Percentiles rank a stretch among this genome's conserved stretches.
Evolutionary conservation across 2,888 invertebrate genomes (phyloP).

Genomic region (Tiliacea citrago): DNA sequence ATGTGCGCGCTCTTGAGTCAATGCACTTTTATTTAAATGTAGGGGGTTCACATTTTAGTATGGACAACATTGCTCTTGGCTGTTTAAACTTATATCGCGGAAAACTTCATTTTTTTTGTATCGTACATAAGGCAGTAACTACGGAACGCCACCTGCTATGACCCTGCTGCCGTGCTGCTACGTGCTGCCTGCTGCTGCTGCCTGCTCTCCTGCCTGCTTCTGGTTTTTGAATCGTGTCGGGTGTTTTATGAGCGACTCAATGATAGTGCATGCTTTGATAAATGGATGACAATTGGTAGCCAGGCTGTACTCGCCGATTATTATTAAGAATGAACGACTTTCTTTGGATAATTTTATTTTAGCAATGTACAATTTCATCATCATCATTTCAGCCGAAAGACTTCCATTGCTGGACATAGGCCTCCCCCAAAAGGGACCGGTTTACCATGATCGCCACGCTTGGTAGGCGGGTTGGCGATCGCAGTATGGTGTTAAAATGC

Average conservation of each 20-base stretch:
- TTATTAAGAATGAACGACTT: background rate
- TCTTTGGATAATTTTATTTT: background rate
- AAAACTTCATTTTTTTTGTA: background rate
- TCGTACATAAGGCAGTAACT: background rate
- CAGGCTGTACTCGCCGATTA: background rate
- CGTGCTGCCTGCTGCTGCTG: background rate
- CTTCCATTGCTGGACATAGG: too few relatives aligned
- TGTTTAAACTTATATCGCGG: background rate
- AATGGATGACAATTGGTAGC: too few relatives aligned
- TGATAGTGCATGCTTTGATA: too few relatives aligned
- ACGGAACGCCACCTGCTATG: background rate
- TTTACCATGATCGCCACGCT: too few relatives aligned
- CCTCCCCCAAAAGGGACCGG: too few relatives aligned
- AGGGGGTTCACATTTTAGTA: conserved; percentile 27
- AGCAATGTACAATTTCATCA: too few relatives aligned
- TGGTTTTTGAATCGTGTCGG: background rate
- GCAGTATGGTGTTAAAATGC: too few relatives aligned
- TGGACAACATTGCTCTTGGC: background rate
- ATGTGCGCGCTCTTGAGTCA: conserved; percentile 57
- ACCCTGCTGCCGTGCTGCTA: background rate
- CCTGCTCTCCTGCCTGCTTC: background rate
- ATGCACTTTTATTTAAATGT: conserved; percentile 63
- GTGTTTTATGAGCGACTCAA: background rate
- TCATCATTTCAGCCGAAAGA: too few relatives aligned
- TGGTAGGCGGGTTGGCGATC: too few relatives aligned